Percentiles rank a stretch among this genome's conserved stretches.
phyloP scores from a whole-genome alignment of 1,140 invertebrate species.

The Aphaenogaster floridana region DNA sequence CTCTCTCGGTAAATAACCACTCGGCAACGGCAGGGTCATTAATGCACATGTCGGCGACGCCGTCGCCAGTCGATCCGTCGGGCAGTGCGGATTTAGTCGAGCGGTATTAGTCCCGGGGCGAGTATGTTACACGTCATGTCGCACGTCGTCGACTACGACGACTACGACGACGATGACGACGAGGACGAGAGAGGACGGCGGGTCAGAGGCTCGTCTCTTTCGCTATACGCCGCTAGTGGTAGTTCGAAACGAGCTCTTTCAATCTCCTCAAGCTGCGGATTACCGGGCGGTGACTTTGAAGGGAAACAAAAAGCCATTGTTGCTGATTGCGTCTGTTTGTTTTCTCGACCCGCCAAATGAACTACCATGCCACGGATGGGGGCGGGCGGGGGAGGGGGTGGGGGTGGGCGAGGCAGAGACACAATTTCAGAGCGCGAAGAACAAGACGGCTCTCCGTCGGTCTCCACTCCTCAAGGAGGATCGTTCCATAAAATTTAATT shows the following conservation, averaged over 20 bases:
- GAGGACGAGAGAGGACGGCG: neutral
- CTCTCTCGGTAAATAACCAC: neutral
- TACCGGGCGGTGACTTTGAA: slow-evolving; percentile 51
- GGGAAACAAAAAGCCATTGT: slow-evolving; percentile 62
- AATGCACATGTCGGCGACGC: slow-evolving; percentile 17
- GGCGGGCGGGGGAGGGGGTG: neutral
- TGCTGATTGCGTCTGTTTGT: slow-evolving; percentile 64
- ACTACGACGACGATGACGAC: neutral
- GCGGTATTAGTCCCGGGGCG: slow-evolving; percentile 6
- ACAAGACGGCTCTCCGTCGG: neutral
- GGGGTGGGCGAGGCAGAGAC: neutral
- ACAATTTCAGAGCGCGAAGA: slow-evolving; percentile 48
- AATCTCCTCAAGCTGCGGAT: slow-evolving; percentile 61
- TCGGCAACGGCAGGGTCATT: neutral
- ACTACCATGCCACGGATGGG: slow-evolving; percentile 33
- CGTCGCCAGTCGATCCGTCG: slow-evolving; percentile 16
- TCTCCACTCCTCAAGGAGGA: slow-evolving; percentile 18
- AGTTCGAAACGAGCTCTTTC: slow-evolving; percentile 57
- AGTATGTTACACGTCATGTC: neutral
- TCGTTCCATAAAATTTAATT: slow-evolving; percentile 55
- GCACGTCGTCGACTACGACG: neutral
- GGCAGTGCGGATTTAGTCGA: slow-evolving; percentile 18
- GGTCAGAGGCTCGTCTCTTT: slow-evolving; percentile 3
- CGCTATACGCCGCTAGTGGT: slow-evolving; percentile 5
- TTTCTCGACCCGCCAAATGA: slow-evolving; percentile 61